These are phyloP conservation scores for Apocheima hispidaria DNA, from an alignment of 2,888 invertebrate genomes.

Conservation along the genomic window DNA sequence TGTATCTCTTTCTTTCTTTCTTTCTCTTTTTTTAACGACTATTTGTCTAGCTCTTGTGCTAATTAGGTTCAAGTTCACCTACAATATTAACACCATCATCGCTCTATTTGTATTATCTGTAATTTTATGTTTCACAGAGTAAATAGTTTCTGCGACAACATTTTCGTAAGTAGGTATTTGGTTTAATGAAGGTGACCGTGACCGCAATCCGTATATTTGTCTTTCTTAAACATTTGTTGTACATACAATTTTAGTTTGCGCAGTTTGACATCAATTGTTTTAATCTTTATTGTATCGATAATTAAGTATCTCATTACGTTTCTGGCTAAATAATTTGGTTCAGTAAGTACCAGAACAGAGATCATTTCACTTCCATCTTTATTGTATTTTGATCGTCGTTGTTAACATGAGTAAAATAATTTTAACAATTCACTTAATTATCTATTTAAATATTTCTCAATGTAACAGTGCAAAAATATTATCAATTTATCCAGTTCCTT, in stretches of 20 bases:
- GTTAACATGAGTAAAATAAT: neutral
- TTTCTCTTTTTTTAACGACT: too few relatives aligned
- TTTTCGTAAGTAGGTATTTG: neutral
- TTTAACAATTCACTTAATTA: neutral
- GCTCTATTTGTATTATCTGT: too few relatives aligned
- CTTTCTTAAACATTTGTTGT: neutral
- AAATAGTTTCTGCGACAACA: too few relatives aligned
- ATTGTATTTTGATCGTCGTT: neutral
- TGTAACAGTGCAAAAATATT: conserved; percentile 3
- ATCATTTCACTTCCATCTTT: neutral
- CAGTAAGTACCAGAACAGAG: neutral
- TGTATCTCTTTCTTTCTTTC: too few relatives aligned
- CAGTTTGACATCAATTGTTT: neutral
- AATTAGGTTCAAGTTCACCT: too few relatives aligned
- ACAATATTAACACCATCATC: too few relatives aligned
- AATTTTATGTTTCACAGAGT: too few relatives aligned
- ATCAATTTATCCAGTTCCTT: neutral
- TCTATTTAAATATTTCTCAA: neutral
- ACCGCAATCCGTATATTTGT: neutral
- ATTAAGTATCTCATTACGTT: neutral
- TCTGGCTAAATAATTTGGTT: too few relatives aligned
- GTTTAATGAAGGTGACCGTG: neutral
- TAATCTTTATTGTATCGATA: neutral
- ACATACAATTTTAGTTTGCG: neutral
- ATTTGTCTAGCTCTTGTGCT: too few relatives aligned